A percentile compares a stretch with the other conserved stretches of the same genome.
Evolutionary conservation across 1,140 invertebrate genomes (phyloP).

Genomic region (Chlorops oryzae): DNA sequence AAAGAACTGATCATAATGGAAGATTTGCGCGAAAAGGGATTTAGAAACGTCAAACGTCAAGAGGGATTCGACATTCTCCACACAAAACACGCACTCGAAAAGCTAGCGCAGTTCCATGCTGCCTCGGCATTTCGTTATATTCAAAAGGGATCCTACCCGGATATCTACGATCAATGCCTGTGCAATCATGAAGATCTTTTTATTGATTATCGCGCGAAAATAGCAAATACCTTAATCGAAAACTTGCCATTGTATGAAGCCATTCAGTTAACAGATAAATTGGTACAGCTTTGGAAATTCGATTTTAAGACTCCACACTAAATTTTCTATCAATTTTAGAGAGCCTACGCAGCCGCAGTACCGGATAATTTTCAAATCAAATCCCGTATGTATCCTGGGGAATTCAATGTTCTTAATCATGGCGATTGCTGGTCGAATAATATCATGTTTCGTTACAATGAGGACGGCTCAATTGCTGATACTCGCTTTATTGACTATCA

Average conservation of each 20-base stretch:
- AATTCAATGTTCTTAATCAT: slow-evolving; percentile 58
- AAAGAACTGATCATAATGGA: slow-evolving; percentile 49
- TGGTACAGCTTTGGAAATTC: slow-evolving; percentile 17
- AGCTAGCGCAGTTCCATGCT: slow-evolving; percentile 54
- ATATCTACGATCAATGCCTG: slow-evolving; percentile 21
- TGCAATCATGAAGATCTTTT: slow-evolving; percentile 24
- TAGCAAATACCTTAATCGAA: slow-evolving; percentile 17
- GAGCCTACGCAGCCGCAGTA: slow-evolving; percentile 15
- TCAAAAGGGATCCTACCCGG: slow-evolving; percentile 21
- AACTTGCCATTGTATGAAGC: slow-evolving; percentile 18
- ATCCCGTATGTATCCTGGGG: slow-evolving; percentile 36
- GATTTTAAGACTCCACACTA: background rate
- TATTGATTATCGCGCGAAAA: slow-evolving; percentile 21
- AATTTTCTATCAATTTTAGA: slow-evolving; percentile 12
- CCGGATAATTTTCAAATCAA: slow-evolving; percentile 27
- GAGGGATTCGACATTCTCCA: slow-evolving; percentile 52
- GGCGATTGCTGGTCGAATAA: slow-evolving; percentile 53
- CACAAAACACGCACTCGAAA: slow-evolving; percentile 49
- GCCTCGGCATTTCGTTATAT: slow-evolving; percentile 44
- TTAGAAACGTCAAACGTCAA: slow-evolving; percentile 51
- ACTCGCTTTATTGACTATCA: slow-evolving; percentile 34
- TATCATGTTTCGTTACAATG: slow-evolving; percentile 45
- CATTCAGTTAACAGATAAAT: slow-evolving; percentile 7
- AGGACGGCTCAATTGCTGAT: slow-evolving; percentile 20
- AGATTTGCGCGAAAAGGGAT: slow-evolving; percentile 51